Percentiles rank a stretch among this genome's conserved stretches.
Evolutionary conservation across 2,888 invertebrate species (phyloP).

Genomic region (Odontocolon sp.): DNA sequence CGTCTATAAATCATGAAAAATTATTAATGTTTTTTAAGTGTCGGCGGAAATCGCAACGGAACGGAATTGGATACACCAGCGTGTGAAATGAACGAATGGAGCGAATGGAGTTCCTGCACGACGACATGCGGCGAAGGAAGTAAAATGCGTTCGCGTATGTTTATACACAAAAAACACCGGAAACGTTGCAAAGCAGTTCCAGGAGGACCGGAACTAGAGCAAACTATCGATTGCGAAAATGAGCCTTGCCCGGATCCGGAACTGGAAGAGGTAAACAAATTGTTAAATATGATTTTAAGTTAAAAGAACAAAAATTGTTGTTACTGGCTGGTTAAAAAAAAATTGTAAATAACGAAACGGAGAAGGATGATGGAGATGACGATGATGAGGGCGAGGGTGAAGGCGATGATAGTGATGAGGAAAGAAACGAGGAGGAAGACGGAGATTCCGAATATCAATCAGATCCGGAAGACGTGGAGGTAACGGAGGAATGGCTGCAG

Average conservation of each 20-base stretch:
- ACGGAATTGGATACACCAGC: slow-evolving; percentile 73
- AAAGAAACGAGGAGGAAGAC: slow-evolving; percentile 75
- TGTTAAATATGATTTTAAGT: neutral
- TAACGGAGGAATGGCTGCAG: slow-evolving; percentile 74
- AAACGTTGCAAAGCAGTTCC: slow-evolving; percentile 71
- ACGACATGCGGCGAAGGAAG: slow-evolving; percentile 94
- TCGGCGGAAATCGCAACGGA: slow-evolving; percentile 45
- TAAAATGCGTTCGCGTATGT: slow-evolving; percentile 88
- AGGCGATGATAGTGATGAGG: slow-evolving; percentile 34
- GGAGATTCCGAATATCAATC: slow-evolving; percentile 57
- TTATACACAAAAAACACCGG: slow-evolving; percentile 81
- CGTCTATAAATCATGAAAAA: no score
- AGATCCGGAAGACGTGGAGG: slow-evolving; percentile 55
- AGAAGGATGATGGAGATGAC: slow-evolving; percentile 56
- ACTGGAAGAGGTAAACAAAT: slow-evolving; percentile 80
- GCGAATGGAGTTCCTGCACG: slow-evolving; percentile 89
- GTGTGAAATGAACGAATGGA: slow-evolving; percentile 84
- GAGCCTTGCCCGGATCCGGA: slow-evolving; percentile 70
- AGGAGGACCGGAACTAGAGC: slow-evolving; percentile 67
- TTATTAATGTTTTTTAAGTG: slow-evolving; percentile 45
- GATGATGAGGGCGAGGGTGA: slow-evolving; percentile 38
- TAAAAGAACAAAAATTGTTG: neutral
- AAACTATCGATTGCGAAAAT: slow-evolving; percentile 72
- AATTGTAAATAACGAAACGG: slow-evolving; percentile 39
- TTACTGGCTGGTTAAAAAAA: neutral